Evolutionary conservation across 1,140 invertebrate species (phyloP).

Genomic region (Gonioctena quinquepunctata): DNA sequence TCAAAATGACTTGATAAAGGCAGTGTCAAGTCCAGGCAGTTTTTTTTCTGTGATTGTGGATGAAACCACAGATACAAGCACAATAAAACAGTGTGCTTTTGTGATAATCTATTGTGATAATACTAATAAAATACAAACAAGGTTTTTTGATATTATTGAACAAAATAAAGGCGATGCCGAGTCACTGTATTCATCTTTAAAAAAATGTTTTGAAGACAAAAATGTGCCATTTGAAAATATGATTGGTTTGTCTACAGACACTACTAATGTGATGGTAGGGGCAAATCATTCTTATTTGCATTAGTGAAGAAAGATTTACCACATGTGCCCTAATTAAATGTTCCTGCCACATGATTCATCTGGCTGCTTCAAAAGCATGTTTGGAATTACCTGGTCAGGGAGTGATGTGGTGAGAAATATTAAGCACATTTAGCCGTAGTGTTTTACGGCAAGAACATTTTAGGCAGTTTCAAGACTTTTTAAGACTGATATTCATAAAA

Average conservation of each 20-base stretch:
- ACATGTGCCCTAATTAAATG: slow-evolving; percentile 13
- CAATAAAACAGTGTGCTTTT: slow-evolving; percentile 18
- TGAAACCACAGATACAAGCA: slow-evolving; percentile 15
- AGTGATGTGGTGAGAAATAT: slow-evolving; percentile 18
- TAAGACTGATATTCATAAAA: neutral
- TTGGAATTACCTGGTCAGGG: slow-evolving; percentile 15
- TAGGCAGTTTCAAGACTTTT: neutral
- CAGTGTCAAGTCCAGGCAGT: neutral
- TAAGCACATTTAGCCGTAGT: neutral
- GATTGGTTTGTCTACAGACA: neutral
- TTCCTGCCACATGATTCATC: slow-evolving; percentile 25
- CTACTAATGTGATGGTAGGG: neutral
- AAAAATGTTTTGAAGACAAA: slow-evolving; percentile 19
- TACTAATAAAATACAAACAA: neutral
- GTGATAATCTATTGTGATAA: slow-evolving; percentile 26
- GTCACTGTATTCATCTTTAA: slow-evolving; percentile 24
- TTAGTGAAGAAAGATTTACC: slow-evolving; percentile 7
- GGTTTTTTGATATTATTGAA: slow-evolving; percentile 36
- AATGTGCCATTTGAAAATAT: neutral
- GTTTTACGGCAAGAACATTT: neutral
- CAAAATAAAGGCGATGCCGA: slow-evolving; percentile 20
- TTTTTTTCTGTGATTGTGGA: slow-evolving; percentile 19
- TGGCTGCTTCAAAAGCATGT: slow-evolving; percentile 13
- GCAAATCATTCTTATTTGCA: neutral
- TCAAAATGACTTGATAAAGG: neutral